Base-by-base conservation (phyloP, 2,797 vertebrate genomes). In the Buphagus erythrorhynchus region DNA sequence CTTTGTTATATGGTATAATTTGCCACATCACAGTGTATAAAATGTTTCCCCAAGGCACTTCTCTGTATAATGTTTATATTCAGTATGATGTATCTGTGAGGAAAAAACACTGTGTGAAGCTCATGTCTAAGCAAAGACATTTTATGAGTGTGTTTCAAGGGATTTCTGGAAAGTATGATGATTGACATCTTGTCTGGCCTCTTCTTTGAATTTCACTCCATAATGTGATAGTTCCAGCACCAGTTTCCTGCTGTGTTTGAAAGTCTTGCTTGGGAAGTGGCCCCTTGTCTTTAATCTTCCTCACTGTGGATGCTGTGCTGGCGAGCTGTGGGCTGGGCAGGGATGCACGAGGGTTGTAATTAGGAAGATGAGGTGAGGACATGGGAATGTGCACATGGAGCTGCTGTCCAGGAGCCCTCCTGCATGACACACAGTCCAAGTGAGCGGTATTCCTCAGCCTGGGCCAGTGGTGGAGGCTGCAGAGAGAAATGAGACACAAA, bases 11-110 rank as follows among this genome's bases (percentile, higher is more conserved):
- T 42, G 31, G 55, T 66, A 28, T 76, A 57, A 82, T 92, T 82
- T 89, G 65, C 94, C 79, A 74, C 94, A 93, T 93, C 77, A 87
- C 1, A 82, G 36, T 36, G 7, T 69, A 73, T 58, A 79, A 94
- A 93, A 73, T 38, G 74, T 45, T 79, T 66, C 91, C 94, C 67
- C 25, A 42, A 69, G 91, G 91, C 84, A 35, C 80, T 40, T 26
- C 58, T 85, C 58, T 93, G 33, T 58, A 1, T 52, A 9, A 62
- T 42, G 62, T 87, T 85, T 69, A 26, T 79, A 28, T 87, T 87
- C 59, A 46, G 65, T 46, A 43, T 43, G 57, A 33, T 63, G 45
- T 35, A 49, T 78, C 54, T 46, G 19, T 28, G 55, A 79, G 59
- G 81, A 62, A 75, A 14, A 75, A 82, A 6, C 16, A 18, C 2